These are phyloP conservation scores for Drosophila mimetica DNA, from an alignment of 2,888 invertebrate genomes.

Conservation along the genomic window DNA sequence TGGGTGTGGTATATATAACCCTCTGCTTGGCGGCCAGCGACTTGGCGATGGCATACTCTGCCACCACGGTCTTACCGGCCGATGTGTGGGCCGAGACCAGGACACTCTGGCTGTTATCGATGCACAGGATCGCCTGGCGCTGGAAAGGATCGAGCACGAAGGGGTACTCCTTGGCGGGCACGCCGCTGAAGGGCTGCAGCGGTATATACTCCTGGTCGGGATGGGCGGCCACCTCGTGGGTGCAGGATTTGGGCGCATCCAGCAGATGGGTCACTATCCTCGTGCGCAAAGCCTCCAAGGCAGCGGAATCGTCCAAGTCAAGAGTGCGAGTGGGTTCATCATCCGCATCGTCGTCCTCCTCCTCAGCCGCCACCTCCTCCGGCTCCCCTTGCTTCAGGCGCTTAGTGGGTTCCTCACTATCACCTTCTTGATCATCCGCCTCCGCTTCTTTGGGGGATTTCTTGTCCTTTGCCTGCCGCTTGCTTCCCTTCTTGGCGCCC, in stretches of 20 bases:
- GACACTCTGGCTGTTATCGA: slow-evolving; percentile 99
- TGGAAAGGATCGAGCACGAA: slow-evolving; percentile 99
- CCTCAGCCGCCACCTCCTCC: background rate
- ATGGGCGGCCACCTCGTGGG: slow-evolving; percentile 98
- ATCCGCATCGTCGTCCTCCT: slow-evolving; percentile 19
- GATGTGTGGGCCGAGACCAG: slow-evolving; percentile 99
- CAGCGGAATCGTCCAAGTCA: slow-evolving; percentile 86
- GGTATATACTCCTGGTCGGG: slow-evolving; percentile 92
- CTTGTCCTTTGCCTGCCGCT: slow-evolving; percentile 27
- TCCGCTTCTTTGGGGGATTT: background rate
- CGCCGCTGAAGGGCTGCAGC: slow-evolving; percentile 86
- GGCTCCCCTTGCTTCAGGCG: slow-evolving; percentile 28
- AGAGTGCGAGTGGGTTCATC: slow-evolving; percentile 23
- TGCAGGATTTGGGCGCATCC: slow-evolving; percentile 95
- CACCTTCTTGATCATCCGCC: background rate
- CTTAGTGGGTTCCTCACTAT: slow-evolving; percentile 28
- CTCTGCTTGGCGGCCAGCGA: slow-evolving; percentile 97
- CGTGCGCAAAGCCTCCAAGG: slow-evolving; percentile 90
- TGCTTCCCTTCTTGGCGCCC: slow-evolving; percentile 32
- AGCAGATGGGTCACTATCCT: slow-evolving; percentile 95
- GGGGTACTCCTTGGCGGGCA: slow-evolving; percentile 96
- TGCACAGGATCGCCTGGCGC: slow-evolving; percentile 97
- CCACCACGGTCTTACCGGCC: slow-evolving; percentile 99
- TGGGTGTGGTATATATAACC: slow-evolving; percentile 99
- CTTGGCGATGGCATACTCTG: slow-evolving; percentile 98